phyloP scores from a whole-genome alignment of 2,797 vertebrate species.

The Sebastes aleutianus region DNA sequence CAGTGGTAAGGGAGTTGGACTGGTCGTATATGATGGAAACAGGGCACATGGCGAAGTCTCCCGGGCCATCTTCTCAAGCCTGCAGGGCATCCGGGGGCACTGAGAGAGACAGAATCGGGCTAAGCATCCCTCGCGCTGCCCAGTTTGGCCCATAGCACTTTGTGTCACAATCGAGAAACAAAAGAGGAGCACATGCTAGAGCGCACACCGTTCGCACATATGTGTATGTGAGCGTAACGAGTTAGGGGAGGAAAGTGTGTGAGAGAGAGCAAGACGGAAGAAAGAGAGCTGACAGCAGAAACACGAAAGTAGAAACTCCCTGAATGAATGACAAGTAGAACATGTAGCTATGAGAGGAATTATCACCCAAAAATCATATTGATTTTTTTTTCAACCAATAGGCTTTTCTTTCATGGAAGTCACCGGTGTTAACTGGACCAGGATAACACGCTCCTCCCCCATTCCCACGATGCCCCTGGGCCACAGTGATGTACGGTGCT shows the following conservation, averaged over 20 bases:
- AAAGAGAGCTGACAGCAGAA: neutral
- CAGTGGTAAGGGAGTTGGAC: neutral
- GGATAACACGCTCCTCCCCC: slow-evolving; percentile 61
- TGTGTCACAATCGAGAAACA: slow-evolving; percentile 75
- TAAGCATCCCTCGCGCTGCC: slow-evolving; percentile 63
- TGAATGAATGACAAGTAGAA: neutral
- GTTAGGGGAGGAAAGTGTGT: neutral
- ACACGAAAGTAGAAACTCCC: neutral
- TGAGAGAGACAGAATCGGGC: slow-evolving; percentile 75
- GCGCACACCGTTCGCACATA: slow-evolving; percentile 54
- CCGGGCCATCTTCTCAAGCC: slow-evolving; percentile 58
- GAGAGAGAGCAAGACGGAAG: neutral
- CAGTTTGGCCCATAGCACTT: slow-evolving; percentile 78
- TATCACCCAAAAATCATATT: neutral
- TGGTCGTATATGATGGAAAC: slow-evolving; percentile 53
- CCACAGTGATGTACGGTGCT: slow-evolving; percentile 74
- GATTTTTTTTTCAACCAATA: slow-evolving; percentile 18
- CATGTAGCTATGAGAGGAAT: neutral
- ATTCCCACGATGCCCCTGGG: slow-evolving; percentile 66
- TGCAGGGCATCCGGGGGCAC: slow-evolving; percentile 68
- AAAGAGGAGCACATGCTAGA: slow-evolving; percentile 73
- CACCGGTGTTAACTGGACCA: slow-evolving; percentile 74
- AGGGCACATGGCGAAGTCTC: slow-evolving; percentile 57
- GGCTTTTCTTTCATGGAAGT: slow-evolving; percentile 40
- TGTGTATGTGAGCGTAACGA: slow-evolving; percentile 14